phyloP scores from a whole-genome alignment of 2,797 vertebrate species.

The Gallirallus australis region DNA sequence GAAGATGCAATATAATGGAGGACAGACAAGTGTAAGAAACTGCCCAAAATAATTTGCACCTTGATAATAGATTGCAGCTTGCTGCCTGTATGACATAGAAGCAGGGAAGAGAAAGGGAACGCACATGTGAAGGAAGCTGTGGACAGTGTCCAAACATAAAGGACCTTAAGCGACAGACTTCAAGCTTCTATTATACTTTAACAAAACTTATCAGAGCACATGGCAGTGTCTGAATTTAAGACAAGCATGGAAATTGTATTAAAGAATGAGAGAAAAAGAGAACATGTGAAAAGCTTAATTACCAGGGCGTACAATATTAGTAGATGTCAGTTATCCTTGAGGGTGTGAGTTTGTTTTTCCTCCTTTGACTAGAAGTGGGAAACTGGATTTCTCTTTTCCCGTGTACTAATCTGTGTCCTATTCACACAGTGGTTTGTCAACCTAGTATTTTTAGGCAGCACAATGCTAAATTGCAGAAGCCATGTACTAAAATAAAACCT shows the following conservation, averaged over 20 bases:
- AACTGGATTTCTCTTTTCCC: neutral
- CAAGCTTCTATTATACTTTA: neutral
- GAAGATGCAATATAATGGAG: neutral
- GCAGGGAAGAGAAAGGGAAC: neutral
- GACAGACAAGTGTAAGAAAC: neutral
- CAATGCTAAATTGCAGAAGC: neutral
- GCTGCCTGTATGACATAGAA: neutral
- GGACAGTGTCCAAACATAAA: neutral
- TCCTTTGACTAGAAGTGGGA: neutral
- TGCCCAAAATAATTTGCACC: neutral
- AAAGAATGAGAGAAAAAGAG: neutral
- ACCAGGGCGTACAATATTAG: neutral
- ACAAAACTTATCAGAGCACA: neutral
- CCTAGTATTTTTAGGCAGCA: neutral
- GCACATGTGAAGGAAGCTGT: neutral
- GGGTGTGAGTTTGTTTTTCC: neutral
- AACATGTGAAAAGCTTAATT: neutral
- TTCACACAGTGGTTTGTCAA: neutral
- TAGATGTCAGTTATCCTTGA: neutral
- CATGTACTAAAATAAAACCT: neutral
- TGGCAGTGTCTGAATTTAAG: neutral
- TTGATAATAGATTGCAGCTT: neutral
- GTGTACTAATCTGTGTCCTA: fast-evolving
- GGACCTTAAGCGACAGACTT: neutral
- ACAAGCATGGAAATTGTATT: neutral